Base-by-base conservation (phyloP, 2,113 vertebrate genomes). In the Glaucomys volans region DNA sequence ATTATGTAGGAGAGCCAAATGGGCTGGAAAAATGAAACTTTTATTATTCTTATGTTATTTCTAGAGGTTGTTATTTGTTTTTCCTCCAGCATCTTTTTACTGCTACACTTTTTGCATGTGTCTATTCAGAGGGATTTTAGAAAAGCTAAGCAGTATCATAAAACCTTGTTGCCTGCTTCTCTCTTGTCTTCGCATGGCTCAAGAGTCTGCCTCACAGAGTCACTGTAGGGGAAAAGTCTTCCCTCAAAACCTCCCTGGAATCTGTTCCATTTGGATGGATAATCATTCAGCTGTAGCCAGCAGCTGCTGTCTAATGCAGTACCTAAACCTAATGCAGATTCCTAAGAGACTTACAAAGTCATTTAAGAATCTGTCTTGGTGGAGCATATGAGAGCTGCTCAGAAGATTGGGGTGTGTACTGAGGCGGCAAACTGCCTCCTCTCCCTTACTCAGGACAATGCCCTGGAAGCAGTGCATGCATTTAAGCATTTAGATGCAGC, bases 21-120 rank as follows among this genome's bases (percentile, higher is more conserved):
- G 30, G 50, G 16, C 5, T 77, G 24, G 91, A 89, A 47, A 74
- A 86, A 67, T 35, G 57, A 84, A 97, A 85, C 14, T 82, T 97
- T 69, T 96, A 94, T 44, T 32, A 91, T 97, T 80, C 40, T 95
- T 83, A 87, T 54, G 47, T 87, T 96, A 93, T 95, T 97, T 97
- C 40, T 59, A 71, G 54, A 95, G 91, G 67, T 92, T 96, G 52
- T 4, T 81, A 5, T 64, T 16, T 69, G 79, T 30, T 47, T 42
- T 52, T 28, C 17, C 64, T 62, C 52, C 42, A 59, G 6, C 47
- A 72, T 72, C 6, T 91, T 89, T 75, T 94, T 64, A 84, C 59
- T 76, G 52, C 30, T 42, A 66, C 18, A 30, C 13, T 72, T 80
- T 87, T 81, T 40, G 1, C 5, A 87, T 95, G 24, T n/a, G 9